Evolutionary conservation across 2,888 invertebrate genomes (phyloP).

Genomic region (Trachelus troglodyta): DNA sequence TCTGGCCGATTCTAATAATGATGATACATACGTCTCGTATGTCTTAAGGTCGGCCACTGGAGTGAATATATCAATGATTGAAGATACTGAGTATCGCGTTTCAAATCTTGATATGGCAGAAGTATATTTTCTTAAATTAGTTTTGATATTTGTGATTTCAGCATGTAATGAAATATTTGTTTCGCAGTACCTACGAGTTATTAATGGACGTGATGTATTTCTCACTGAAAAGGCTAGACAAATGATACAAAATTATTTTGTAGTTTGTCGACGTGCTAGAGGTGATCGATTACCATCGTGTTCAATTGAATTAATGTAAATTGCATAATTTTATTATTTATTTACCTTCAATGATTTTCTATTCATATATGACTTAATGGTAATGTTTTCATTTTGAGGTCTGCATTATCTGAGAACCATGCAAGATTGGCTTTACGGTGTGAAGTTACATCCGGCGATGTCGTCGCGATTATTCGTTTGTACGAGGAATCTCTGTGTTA

Average conservation of each 20-base stretch:
- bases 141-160: not conserved
- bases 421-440: slow-evolving; percentile 47
- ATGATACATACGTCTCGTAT: not conserved
- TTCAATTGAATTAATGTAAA: slow-evolving; percentile 53
- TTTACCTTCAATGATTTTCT: not conserved
- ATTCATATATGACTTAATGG: not conserved
- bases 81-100: not conserved
- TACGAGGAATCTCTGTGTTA: slow-evolving; percentile 40
- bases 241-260: slow-evolving; percentile 67
- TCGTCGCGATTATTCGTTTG: slow-evolving; percentile 44
- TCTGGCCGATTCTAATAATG: slow-evolving; percentile 30
- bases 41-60: not conserved
- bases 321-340: slow-evolving; percentile 19
- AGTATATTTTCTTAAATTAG: not conserved
- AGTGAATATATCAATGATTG: not conserved
- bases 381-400: slow-evolving; percentile 35
- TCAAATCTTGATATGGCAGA: not conserved
- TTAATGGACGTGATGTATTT: slow-evolving; percentile 36
- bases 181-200: slow-evolving; percentile 12
- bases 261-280: slow-evolving; percentile 62
- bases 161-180: not conserved
- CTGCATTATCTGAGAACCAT: slow-evolving; percentile 48
- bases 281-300: slow-evolving; percentile 56
- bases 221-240: slow-evolving; percentile 53
- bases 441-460: slow-evolving; percentile 48